These are phyloP conservation scores for Hydrocynus forskahlii DNA, from an alignment of 2,797 vertebrate species.

Conservation along the genomic window DNA sequence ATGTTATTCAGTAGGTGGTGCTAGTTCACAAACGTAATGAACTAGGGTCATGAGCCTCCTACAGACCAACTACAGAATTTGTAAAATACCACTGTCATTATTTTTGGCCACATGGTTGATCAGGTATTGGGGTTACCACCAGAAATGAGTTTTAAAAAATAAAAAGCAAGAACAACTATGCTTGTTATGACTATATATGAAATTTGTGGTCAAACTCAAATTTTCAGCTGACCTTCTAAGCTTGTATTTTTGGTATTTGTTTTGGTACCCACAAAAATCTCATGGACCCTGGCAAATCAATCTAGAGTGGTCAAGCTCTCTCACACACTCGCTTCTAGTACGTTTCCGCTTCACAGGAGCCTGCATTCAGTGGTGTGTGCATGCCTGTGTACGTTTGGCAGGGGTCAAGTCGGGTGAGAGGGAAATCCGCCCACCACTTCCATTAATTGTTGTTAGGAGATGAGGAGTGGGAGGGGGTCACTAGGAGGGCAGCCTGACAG, in stretches of 20 bases:
- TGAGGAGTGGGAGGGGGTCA: slow-evolving; percentile 49
- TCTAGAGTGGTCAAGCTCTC: background rate
- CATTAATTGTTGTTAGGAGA: slow-evolving; percentile 67
- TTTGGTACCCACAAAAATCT: background rate
- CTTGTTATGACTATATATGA: no score
- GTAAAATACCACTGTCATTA: no score
- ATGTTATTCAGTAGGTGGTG: no score
- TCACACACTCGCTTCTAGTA: slow-evolving; percentile 23
- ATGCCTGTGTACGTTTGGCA: slow-evolving; percentile 26
- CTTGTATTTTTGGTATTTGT: background rate
- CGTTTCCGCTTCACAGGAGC: slow-evolving; percentile 30
- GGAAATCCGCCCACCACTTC: slow-evolving; percentile 68
- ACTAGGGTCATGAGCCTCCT: no score
- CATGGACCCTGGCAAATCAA: slow-evolving; percentile 10
- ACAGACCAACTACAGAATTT: no score
- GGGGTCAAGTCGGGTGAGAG: slow-evolving; percentile 59
- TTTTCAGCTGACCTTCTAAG: no score
- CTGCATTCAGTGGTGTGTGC: slow-evolving; percentile 38
- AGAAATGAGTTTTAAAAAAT: no score
- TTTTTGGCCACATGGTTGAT: no score
- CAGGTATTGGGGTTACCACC: no score
- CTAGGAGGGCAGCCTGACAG: slow-evolving; percentile 8
- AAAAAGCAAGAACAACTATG: no score
- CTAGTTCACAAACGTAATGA: no score
- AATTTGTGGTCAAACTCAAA: background rate